phyloP scores from a whole-genome alignment of 2,797 vertebrate species.

The Perodicticus potto region DNA sequence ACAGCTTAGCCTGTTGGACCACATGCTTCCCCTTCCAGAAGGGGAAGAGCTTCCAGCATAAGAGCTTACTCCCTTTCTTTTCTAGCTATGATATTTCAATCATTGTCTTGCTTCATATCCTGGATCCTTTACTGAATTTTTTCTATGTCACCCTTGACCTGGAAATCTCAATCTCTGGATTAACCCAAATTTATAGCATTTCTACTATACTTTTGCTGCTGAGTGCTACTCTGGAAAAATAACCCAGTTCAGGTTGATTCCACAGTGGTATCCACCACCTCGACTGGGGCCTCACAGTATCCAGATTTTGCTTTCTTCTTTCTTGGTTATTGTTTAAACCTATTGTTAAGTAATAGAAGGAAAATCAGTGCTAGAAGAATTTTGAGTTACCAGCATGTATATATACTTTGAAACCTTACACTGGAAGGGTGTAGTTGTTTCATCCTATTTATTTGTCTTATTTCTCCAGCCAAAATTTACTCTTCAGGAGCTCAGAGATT shows the following conservation, averaged over 20 bases:
- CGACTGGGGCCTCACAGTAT: background rate
- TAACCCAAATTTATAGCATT: background rate
- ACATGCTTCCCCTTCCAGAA: background rate
- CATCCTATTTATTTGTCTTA: background rate
- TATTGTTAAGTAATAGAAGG: background rate
- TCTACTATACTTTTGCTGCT: background rate
- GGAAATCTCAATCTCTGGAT: background rate
- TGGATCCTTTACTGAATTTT: background rate
- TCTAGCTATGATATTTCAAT: background rate
- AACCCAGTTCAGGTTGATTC: background rate
- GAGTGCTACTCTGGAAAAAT: background rate
- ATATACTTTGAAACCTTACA: background rate
- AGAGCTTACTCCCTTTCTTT: background rate
- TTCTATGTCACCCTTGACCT: background rate
- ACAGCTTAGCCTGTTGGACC: background rate
- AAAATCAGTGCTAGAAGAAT: background rate
- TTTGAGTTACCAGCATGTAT: background rate
- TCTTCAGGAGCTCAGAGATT: background rate
- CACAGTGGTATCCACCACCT: background rate
- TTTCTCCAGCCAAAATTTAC: background rate
- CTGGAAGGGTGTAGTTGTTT: background rate
- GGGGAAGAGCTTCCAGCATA: no score
- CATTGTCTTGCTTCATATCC: background rate
- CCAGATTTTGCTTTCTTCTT: background rate
- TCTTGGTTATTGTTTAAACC: background rate